Evolutionary conservation across 23 tunicate genomes (phyloP).

Genomic region (Styela clava): DNA sequence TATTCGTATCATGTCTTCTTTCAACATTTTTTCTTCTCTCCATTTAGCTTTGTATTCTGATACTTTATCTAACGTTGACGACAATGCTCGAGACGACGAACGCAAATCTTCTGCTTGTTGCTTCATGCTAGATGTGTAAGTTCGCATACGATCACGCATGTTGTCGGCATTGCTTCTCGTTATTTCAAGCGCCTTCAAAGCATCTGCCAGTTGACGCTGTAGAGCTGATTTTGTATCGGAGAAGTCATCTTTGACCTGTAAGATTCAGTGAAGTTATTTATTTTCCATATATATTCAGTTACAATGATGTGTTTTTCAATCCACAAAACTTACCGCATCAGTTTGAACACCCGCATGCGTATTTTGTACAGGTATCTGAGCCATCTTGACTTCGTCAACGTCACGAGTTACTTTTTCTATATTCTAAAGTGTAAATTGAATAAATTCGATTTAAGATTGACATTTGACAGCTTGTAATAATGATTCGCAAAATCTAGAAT

Average conservation of each 20-base stretch:
- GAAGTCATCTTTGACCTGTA: conserved; percentile 11
- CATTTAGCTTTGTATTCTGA: conserved; percentile 10
- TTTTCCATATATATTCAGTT: too few relatives aligned
- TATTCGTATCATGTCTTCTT: conserved; percentile 9
- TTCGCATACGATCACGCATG: conserved; percentile 31
- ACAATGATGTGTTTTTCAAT: too few relatives aligned
- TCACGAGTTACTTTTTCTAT: too few relatives aligned
- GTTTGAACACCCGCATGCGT: too few relatives aligned
- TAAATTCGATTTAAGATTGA: too few relatives aligned
- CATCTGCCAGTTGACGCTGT: conserved; percentile 36
- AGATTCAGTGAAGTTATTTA: too few relatives aligned
- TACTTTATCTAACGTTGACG: conserved; percentile 20
- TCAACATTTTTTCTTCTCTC: background rate
- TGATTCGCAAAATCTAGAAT: too few relatives aligned
- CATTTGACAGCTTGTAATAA: too few relatives aligned
- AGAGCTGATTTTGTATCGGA: conserved; percentile 1
- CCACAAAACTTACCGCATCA: too few relatives aligned
- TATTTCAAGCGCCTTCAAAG: conserved; percentile 39
- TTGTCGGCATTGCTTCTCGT: conserved; percentile 40
- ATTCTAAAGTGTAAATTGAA: too few relatives aligned
- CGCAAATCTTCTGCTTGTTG: conserved; percentile 23
- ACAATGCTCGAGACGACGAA: conserved; percentile 5
- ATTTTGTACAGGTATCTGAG: too few relatives aligned
- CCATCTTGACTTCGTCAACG: too few relatives aligned
- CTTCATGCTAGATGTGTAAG: conserved; percentile 21